Conservation (phyloP, 1,140 invertebrate genomes). For the Drosophila eugracilis region DNA sequence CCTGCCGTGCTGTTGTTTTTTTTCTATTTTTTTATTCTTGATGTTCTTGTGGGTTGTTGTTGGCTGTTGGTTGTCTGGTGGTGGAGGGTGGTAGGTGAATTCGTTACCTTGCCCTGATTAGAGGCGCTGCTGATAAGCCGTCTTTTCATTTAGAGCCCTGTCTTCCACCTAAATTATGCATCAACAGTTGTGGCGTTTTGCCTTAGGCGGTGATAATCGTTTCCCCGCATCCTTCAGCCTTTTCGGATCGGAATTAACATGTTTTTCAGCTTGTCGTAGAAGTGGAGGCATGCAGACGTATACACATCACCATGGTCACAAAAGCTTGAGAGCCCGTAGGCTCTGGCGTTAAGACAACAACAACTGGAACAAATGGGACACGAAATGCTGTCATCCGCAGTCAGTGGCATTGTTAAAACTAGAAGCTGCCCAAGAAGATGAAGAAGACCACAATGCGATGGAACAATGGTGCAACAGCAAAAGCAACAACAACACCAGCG, state of each 20-base stretch:
- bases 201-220: constrained; percentile 65
- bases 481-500: constrained; percentile 3
- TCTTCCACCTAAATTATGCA: constrained; percentile 63
- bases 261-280: constrained; percentile 15
- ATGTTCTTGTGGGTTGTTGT: constrained; percentile 15
- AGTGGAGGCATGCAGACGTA: constrained; percentile 6
- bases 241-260: constrained; percentile 33
- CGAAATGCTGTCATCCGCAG: constrained; percentile 70
- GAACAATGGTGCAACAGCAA: constrained; percentile 33
- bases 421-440: constrained; percentile 39
- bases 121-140: constrained; percentile 66
- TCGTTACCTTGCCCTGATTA: constrained; percentile 65
- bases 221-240: not conserved
- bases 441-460: constrained; percentile 26
- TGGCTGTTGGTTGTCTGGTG: constrained; percentile 35
- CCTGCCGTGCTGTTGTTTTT: constrained; percentile 28
- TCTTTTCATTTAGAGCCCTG: constrained; percentile 34
- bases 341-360: constrained; percentile 11
- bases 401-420: constrained; percentile 61
- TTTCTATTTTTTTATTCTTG: constrained; percentile 16
- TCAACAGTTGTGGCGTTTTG: constrained; percentile 47
- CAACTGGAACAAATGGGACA: constrained; percentile 47
- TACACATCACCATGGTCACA: not conserved
- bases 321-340: constrained; percentile 5
- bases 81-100: constrained; percentile 9